Conservation (phyloP, 2,113 vertebrate genomes). For the Marcusenius ussheri region DNA sequence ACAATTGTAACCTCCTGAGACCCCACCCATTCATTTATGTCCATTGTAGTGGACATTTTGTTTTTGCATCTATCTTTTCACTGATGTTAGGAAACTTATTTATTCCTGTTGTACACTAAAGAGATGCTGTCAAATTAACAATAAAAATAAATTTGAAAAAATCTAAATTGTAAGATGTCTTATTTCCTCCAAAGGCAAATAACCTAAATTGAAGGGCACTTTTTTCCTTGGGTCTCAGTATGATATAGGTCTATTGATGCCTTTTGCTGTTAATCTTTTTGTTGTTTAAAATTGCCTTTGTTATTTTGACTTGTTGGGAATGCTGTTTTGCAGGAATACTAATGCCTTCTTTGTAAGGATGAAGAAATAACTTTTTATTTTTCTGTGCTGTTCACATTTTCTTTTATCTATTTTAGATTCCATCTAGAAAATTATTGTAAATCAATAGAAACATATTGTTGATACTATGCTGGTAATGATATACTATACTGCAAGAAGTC, state of each 20-base stretch:
- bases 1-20: neutral
- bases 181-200: too few species aligned
- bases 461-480: neutral
- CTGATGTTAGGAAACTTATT: too few species aligned
- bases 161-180: too few species aligned
- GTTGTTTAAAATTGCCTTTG: neutral
- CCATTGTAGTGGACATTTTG: too few species aligned
- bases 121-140: too few species aligned
- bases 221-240: too few species aligned
- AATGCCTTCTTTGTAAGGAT: neutral
- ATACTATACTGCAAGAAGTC: neutral
- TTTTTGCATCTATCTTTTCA: too few species aligned
- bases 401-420: neutral
- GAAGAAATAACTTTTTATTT: neutral
- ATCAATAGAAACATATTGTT: neutral
- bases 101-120: too few species aligned
- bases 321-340: neutral
- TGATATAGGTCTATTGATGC: neutral
- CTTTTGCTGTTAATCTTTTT: neutral
- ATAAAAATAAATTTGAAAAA: too few species aligned
- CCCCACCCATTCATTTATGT: too few species aligned
- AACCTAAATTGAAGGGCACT: too few species aligned
- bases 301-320: neutral
- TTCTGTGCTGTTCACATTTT: neutral
- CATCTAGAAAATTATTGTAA: neutral